Evolutionary conservation across 2,797 vertebrate genomes (phyloP).

Genomic region (Nothura maculosa): DNA sequence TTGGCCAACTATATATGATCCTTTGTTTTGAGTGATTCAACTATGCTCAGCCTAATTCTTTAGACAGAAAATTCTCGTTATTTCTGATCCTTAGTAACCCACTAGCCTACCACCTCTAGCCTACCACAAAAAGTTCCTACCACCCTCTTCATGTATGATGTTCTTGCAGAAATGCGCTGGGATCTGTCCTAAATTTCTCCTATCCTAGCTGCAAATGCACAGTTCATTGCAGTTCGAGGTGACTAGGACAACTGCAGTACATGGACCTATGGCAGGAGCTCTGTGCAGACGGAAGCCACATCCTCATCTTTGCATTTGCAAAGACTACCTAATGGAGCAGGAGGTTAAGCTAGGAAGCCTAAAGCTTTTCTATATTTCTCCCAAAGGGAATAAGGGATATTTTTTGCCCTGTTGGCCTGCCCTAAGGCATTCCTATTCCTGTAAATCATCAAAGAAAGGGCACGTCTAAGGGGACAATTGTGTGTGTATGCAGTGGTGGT

Average conservation of each 20-base stretch:
- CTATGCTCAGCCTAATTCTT: not conserved
- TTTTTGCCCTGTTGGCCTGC: not conserved
- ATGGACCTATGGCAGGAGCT: fast-evolving
- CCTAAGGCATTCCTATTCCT: not conserved
- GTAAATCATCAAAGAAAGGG: not conserved
- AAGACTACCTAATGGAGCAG: not conserved
- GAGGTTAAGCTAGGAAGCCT: not conserved
- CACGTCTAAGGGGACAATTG: not conserved
- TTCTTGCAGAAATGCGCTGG: not conserved
- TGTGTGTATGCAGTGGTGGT: not conserved
- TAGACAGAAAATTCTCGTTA: not conserved
- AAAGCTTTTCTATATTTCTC: not conserved
- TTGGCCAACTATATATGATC: not conserved
- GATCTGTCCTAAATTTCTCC: not conserved
- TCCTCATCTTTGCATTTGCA: not conserved
- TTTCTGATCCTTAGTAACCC: not conserved
- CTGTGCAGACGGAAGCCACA: not conserved
- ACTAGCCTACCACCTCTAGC: not conserved
- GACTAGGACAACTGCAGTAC: not conserved
- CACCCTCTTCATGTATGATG: not conserved
- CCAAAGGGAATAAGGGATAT: not conserved
- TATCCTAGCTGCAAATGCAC: not conserved
- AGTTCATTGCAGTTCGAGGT: not conserved
- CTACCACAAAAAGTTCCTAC: not conserved
- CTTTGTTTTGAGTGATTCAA: not conserved